Conservation (phyloP, 2,797 vertebrate genomes). For the Prunella strophiata region DNA sequence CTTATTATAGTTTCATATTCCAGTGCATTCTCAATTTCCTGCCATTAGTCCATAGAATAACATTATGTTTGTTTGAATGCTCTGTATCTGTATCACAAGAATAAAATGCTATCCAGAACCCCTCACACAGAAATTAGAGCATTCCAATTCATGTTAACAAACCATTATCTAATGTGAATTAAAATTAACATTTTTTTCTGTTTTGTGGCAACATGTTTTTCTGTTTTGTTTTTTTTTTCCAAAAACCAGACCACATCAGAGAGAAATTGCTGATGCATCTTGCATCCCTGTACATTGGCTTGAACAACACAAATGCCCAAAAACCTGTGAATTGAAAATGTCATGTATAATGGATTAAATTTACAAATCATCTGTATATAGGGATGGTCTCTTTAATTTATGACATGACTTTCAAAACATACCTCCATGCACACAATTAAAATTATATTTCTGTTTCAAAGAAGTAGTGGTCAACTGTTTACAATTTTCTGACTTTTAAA, state of each 20-base stretch:
- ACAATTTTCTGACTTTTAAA: background rate
- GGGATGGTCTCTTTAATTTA: background rate
- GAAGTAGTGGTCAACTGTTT: background rate
- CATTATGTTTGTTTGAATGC: background rate
- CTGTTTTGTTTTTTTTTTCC: background rate
- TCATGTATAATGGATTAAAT: background rate
- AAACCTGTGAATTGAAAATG: background rate
- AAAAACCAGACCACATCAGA: background rate
- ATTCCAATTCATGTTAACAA: background rate
- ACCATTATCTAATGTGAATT: background rate
- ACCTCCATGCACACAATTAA: background rate
- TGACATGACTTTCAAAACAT: background rate
- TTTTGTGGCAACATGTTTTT: background rate
- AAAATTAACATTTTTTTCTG: background rate
- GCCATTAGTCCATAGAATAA: background rate
- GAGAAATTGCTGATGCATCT: background rate
- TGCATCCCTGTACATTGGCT: background rate
- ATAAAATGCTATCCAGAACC: background rate
- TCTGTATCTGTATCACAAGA: background rate
- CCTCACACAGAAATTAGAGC: background rate
- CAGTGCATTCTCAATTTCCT: background rate
- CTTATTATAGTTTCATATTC: background rate
- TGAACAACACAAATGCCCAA: background rate
- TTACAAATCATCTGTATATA: background rate
- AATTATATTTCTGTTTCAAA: background rate